Evolutionary conservation across 2,888 invertebrate species (phyloP).

Genomic region (Spodoptera picta): DNA sequence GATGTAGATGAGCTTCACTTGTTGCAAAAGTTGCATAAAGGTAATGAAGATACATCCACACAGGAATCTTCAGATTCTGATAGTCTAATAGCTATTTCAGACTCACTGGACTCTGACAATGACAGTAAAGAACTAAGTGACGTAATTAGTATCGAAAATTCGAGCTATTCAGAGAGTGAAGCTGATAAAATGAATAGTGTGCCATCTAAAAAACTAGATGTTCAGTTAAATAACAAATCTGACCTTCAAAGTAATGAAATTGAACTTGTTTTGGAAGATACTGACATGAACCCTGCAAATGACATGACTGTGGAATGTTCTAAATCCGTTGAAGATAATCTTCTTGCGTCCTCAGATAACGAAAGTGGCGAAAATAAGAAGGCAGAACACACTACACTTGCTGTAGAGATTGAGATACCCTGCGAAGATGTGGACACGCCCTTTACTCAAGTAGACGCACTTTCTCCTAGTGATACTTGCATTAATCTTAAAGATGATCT

Average conservation of each 20-base stretch:
- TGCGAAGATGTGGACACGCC: constrained; percentile 23
- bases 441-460: constrained; percentile 11
- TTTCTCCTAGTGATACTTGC: constrained; percentile 32
- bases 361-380: constrained; percentile 48
- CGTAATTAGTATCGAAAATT: constrained; percentile 84
- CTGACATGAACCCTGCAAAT: not conserved
- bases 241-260: not conserved
- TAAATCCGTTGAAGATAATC: constrained; percentile 69
- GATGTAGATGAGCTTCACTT: constrained; percentile 80
- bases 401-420: too few relatives aligned
- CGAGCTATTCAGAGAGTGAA: constrained; percentile 81
- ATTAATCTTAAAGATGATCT: constrained; percentile 68
- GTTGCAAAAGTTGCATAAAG: constrained; percentile 77
- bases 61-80: constrained; percentile 74
- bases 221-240: constrained; percentile 1
- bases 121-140: constrained; percentile 64
- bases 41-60: constrained; percentile 69
- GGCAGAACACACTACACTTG: too few relatives aligned
- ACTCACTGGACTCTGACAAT: constrained; percentile 70
- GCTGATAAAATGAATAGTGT: constrained; percentile 31
- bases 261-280: too few relatives aligned
- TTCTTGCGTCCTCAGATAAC: constrained; percentile 75
- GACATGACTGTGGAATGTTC: constrained; percentile 59
- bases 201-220: constrained; percentile 5
- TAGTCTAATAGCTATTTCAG: constrained; percentile 76